These are phyloP conservation scores for Oppia nitens DNA, from an alignment of 1,140 invertebrate genomes.

Conservation along the genomic window DNA sequence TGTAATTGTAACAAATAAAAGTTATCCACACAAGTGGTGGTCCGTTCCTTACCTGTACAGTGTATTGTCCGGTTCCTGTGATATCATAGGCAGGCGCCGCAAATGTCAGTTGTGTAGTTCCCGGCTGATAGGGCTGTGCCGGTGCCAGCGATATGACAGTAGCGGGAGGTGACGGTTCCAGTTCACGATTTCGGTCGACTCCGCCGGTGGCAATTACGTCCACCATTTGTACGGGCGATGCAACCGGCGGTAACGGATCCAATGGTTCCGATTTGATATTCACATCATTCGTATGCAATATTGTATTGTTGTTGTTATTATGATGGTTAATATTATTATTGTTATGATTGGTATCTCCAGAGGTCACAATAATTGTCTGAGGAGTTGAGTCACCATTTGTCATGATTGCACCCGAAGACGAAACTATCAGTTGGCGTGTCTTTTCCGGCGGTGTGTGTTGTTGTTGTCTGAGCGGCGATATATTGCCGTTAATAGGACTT, in stretches of 20 bases:
- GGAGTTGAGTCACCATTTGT: not conserved
- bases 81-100: slow-evolving; percentile 16
- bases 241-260: slow-evolving; percentile 14
- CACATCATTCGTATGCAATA: slow-evolving; percentile 11
- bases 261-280: slow-evolving; percentile 16
- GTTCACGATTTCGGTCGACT: slow-evolving; percentile 7
- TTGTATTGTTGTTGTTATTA: slow-evolving; percentile 1
- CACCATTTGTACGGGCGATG: slow-evolving; percentile 12
- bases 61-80: slow-evolving; percentile 11
- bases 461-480: not conserved
- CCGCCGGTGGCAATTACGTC: not conserved
- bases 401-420: not conserved
- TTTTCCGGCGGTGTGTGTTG: not conserved
- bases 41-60: slow-evolving; percentile 12
- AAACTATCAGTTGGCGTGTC: slow-evolving; percentile 6
- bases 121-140: slow-evolving; percentile 14
- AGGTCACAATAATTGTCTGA: slow-evolving; percentile 7
- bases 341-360: not conserved
- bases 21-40: not conserved
- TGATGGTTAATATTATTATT: not conserved
- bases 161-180: slow-evolving; percentile 16
- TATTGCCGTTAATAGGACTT: slow-evolving; percentile 7
- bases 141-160: slow-evolving; percentile 17
- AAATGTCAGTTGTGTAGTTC: slow-evolving; percentile 17
- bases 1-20: not conserved